Conservation (phyloP, 2,113 vertebrate genomes). For the Pantherophis guttatus region DNA sequence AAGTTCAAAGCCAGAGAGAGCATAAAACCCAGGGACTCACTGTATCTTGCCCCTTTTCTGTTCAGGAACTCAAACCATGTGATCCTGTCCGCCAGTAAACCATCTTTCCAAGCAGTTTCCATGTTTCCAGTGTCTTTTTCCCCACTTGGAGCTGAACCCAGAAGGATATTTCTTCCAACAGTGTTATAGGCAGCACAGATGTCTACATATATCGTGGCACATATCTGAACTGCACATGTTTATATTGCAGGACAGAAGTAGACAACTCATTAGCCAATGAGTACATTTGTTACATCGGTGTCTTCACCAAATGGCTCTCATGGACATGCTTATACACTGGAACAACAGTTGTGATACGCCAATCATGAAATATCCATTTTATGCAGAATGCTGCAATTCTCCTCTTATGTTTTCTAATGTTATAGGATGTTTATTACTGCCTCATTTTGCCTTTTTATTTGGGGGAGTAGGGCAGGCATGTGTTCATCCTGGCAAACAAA, state of each 20-base stretch:
- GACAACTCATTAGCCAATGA: background rate
- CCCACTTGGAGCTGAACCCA: no score
- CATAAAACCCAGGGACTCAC: no score
- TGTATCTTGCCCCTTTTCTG: no score
- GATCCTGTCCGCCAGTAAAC: no score
- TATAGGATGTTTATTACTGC: background rate
- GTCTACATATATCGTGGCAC: background rate
- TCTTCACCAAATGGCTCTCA: background rate
- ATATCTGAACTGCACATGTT: background rate
- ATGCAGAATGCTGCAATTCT: background rate
- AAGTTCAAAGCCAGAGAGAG: no score
- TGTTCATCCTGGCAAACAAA: background rate
- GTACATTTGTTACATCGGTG: background rate
- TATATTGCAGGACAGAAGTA: background rate
- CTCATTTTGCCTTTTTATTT: background rate
- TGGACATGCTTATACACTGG: background rate
- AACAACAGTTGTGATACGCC: background rate
- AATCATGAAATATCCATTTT: background rate
- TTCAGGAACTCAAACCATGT: no score
- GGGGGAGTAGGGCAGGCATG: background rate
- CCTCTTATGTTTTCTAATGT: background rate
- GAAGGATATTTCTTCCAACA: no score
- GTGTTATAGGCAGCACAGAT: background rate
- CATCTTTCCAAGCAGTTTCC: no score
- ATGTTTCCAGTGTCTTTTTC: no score